Conservation (phyloP, 2,888 invertebrate genomes). For the Tenthredo livida region DNA sequence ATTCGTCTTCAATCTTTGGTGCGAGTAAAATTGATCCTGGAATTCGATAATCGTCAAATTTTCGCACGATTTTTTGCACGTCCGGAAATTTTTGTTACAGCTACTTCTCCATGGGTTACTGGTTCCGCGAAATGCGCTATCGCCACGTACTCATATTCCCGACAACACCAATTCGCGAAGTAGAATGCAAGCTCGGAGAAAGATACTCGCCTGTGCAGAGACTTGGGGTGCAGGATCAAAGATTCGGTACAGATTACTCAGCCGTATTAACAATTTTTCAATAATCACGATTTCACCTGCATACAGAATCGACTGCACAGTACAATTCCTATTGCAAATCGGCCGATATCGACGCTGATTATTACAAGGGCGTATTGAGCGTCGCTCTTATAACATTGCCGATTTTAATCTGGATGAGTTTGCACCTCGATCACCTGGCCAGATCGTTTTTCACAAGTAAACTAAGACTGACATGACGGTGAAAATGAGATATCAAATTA, state of each 20-base stretch:
- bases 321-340: constrained; percentile 16
- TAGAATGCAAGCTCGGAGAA: constrained; percentile 19
- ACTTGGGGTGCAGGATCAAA: background rate
- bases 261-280: background rate
- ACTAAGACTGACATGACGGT: background rate
- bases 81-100: background rate
- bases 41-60: background rate
- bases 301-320: background rate
- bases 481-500: background rate
- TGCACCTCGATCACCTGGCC: constrained; percentile 11
- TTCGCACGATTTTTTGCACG: background rate
- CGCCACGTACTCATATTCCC: constrained; percentile 39
- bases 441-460: constrained; percentile 39
- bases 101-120: constrained; percentile 37
- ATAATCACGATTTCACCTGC: background rate
- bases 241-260: background rate
- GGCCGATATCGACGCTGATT: background rate
- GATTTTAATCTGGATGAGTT: constrained; percentile 44
- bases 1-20: constrained; percentile 44
- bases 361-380: constrained; percentile 11
- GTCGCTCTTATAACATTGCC: constrained; percentile 21
- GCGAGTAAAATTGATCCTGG: background rate
- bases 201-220: constrained; percentile 24
- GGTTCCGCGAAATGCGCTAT: constrained; percentile 25
- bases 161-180: background rate